Conservation (phyloP, 1,140 invertebrate genomes). For the Caenorhabditis tropicalis region DNA sequence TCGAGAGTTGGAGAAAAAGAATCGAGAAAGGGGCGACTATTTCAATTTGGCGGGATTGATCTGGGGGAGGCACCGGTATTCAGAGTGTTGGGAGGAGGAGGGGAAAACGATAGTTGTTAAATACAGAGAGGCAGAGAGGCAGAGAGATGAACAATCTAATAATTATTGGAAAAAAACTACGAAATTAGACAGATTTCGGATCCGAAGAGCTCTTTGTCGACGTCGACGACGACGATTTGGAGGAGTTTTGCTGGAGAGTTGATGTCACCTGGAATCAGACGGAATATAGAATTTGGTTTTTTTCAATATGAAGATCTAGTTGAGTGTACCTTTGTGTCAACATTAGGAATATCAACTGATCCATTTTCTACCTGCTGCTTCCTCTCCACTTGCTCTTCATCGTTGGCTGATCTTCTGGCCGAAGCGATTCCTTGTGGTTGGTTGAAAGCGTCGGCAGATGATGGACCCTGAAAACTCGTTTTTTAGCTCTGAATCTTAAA, state of each 20-base stretch:
- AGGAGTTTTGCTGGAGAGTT: not conserved
- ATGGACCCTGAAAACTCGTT: not conserved
- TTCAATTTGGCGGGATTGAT: not conserved
- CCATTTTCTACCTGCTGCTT: constrained; percentile 35
- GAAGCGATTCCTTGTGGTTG: not conserved
- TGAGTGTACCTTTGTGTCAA: constrained; percentile 28
- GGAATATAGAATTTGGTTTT: not conserved
- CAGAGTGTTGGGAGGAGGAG: constrained; percentile 8
- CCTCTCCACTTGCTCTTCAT: not conserved
- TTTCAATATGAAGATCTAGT: not conserved
- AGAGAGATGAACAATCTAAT: too few species aligned
- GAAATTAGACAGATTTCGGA: not conserved
- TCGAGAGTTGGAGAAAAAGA: not conserved
- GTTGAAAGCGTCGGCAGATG: constrained; percentile 7
- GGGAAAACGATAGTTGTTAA: not conserved
- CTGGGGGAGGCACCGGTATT: not conserved
- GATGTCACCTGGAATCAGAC: constrained; percentile 3
- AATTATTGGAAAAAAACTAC: not conserved
- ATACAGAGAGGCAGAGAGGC: not conserved
- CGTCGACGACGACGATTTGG: too few species aligned
- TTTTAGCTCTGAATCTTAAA: not conserved
- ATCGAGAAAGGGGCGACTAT: not conserved
- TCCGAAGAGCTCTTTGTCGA: not conserved
- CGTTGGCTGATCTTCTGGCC: not conserved
- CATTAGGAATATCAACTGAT: constrained; percentile 22